Conservation (phyloP, 2,113 vertebrate species). For the Kobus ellipsiprymnus region DNA sequence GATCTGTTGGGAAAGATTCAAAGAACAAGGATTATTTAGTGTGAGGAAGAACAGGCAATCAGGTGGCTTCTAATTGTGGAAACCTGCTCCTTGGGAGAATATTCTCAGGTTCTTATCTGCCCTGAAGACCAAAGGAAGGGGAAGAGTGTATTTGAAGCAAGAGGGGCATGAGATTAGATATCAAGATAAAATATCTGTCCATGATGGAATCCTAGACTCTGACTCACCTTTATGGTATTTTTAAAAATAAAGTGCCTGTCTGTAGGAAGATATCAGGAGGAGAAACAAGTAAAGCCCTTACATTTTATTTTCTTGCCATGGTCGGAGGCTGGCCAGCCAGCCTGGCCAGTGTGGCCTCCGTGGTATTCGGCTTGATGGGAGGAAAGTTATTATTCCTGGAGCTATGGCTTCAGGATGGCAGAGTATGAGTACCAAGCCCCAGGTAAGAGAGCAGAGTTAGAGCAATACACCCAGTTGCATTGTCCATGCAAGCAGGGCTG, state of each 20-base stretch:
- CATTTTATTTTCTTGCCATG: not conserved
- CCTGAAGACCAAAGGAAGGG: not conserved
- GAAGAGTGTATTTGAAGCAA: not conserved
- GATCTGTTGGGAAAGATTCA: not conserved
- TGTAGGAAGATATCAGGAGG: not conserved
- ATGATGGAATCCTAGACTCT: not conserved
- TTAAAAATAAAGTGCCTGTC: not conserved
- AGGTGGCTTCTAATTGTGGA: not conserved
- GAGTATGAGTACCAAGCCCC: not conserved
- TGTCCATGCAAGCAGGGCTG: not conserved
- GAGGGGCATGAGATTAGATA: not conserved
- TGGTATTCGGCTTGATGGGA: not conserved
- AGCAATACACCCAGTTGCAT: not conserved
- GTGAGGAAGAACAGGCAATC: not conserved
- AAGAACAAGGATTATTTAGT: slow-evolving; percentile 14
- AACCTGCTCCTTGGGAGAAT: not conserved
- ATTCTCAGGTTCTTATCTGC: not conserved
- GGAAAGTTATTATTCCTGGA: not conserved
- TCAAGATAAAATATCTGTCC: not conserved
- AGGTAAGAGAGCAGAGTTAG: not conserved
- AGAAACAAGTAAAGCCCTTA: not conserved
- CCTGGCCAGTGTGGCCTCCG: not conserved
- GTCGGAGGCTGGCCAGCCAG: not conserved
- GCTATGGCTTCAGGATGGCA: not conserved
- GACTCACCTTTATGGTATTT: not conserved